Base-by-base conservation (phyloP, 2,113 vertebrate genomes). In the Conger conger region DNA sequence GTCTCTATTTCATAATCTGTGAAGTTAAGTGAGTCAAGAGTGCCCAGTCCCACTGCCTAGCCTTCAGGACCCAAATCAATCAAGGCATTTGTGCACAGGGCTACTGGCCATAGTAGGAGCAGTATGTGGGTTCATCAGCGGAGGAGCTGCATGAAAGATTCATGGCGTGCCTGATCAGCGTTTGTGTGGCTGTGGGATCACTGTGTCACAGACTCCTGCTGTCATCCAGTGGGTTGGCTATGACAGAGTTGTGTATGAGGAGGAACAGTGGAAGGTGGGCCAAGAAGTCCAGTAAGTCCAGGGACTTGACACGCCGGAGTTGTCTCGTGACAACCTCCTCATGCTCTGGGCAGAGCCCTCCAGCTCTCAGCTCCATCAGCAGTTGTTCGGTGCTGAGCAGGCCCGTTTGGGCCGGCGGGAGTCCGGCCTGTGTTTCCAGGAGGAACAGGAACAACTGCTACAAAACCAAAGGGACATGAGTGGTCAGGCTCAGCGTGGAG, bases 401-500 rank as follows among this genome's bases (percentile, higher is more conserved):
- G 76, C 86, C 91, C 78, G 76, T 88, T 81, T 38, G 54, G 33
- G 79, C 77, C 15, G 82, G 88, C 0, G 30, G 3, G 0, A 45
- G 83, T 76, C 84, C 90, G 50, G 84, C 83, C 88, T 83, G 79
- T 27, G 89, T 91, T 84, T 95, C 91, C 82, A 93, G 84, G n/a
- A 94, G 92, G 87, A 92, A 94, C 83, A 94, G 90, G 92, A 96
- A 95, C 63, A 94, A 92, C 84, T 93, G 88, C 93, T 95, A 87
- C 80, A 87, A 40, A 73, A 53, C 42, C 33, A 33, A 63, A 45
- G 60, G 54, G 20, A 77, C 33, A 37, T 11, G 8, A 6, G 11
- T 73, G 40, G 33, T 73, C 4, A 27, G 20, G 35, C 45, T 8
- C 8, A 77, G 40, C 27, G 4, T 63, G 11, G 53, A 54, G 38